Conservation (phyloP, 2,113 vertebrate genomes). For the Xyliphius kryptos region DNA sequence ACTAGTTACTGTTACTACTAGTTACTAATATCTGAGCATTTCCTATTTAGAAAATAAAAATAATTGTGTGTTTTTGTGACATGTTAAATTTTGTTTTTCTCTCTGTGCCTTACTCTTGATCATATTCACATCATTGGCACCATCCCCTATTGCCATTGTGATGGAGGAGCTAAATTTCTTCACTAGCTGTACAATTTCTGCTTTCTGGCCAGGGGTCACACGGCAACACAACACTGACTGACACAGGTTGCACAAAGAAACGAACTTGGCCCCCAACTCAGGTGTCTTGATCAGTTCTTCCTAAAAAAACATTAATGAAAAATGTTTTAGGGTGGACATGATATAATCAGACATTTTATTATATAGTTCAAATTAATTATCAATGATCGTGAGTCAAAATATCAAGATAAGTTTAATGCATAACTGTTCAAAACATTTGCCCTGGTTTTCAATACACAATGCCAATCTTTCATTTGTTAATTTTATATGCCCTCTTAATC, state of each 20-base stretch:
- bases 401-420: no score
- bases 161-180: slow-evolving; percentile 70
- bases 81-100: neutral
- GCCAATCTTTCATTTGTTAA: no score
- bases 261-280: slow-evolving; percentile 60
- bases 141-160: slow-evolving; percentile 85
- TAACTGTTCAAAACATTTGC: no score
- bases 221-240: slow-evolving; percentile 88
- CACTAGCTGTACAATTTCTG: slow-evolving; percentile 73
- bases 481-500: no score
- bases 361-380: no score
- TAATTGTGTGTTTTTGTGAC: no score
- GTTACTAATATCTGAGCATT: no score
- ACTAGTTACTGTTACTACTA: neutral
- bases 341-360: no score
- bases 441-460: no score
- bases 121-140: slow-evolving; percentile 94
- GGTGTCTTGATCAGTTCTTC: slow-evolving; percentile 49
- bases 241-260: slow-evolving; percentile 74
- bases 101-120: slow-evolving; percentile 79
- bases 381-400: no score
- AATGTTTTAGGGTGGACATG: neutral
- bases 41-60: no score
- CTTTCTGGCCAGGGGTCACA: slow-evolving; percentile 88
- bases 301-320: slow-evolving; percentile 37